Base-by-base conservation (phyloP, 2,113 vertebrate species). In the Xenopus borealis region DNA sequence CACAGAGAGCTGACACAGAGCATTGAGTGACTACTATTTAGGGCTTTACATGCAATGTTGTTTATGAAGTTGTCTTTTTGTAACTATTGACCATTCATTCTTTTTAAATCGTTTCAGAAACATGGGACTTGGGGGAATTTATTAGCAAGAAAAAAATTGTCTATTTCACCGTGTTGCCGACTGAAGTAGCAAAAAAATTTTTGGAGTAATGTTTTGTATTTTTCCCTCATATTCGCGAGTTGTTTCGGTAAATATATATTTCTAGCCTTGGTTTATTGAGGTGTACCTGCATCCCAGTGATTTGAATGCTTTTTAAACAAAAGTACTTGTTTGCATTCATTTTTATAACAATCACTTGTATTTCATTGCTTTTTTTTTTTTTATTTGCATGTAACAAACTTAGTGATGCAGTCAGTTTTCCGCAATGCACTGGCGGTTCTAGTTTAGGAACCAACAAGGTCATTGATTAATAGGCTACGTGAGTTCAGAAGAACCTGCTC, bases 111-210 rank as follows among this genome's bases (percentile, higher is more conserved):
- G 55, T 47, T 69, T 45, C 10, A n/a, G 52, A 68, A 18, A 72
- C 82, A 85, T 85, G 80, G 85, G 86, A 84, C 85, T 88, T 83
- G 47, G 8, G 23, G 23, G 83, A 82, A 82, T 88, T 86, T 88
- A 87, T 86, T 80, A 86, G 78, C 82, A 80, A 86, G 84, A 40
- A 40, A 40, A 86, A 85, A 27, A 73, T 84, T 89, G 88, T 91
- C 89, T 91, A 85, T 91, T 89, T 93, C 91, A 93, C 91, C 91
- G 67, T 84, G 88, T 91, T 93, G 91, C 91, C 91, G 87, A 91
- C 85, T 75, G 86, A 88, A 90, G 91, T 92, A 93, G 91, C 91
- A 93, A 93, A 93, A 81, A 72, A 65, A 90, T 89, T 93, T 93
- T 86, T 90, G 89, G 89, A 90, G 87, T 82, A 91, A 88, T 90